Evolutionary conservation across 2,113 vertebrate species (phyloP).

Genomic region (Microtus montanus): DNA sequence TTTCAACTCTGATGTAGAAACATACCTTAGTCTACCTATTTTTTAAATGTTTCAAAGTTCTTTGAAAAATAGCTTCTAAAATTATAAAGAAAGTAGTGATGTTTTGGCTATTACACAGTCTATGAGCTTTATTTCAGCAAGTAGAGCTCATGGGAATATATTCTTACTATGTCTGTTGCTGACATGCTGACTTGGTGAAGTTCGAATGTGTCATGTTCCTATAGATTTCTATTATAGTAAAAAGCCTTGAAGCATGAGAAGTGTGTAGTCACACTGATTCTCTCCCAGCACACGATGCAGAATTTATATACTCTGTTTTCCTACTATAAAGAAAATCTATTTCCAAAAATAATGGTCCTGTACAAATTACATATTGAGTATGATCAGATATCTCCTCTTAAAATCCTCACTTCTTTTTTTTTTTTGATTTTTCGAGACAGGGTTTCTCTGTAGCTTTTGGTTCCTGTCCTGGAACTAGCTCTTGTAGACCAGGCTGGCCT

Average conservation of each 20-base stretch:
- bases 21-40: background rate
- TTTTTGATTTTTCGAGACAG: no score
- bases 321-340: conserved; percentile 69
- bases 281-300: conserved; percentile 46
- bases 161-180: conserved; percentile 31
- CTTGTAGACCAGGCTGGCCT: no score
- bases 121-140: conserved; percentile 39
- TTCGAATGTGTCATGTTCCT: conserved; percentile 59
- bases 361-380: conserved; percentile 66
- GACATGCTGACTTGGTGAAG: conserved; percentile 43
- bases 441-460: no score
- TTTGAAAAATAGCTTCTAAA: conserved; percentile 54
- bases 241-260: conserved; percentile 71
- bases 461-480: no score
- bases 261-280: conserved; percentile 65
- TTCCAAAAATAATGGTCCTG: conserved; percentile 63
- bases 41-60: conserved; percentile 37
- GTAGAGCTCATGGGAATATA: background rate
- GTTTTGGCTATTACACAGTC: background rate
- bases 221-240: conserved; percentile 70
- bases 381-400: conserved; percentile 54
- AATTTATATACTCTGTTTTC: conserved; percentile 68
- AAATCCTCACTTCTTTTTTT: conserved; percentile 60
- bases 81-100: conserved; percentile 30
- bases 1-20: background rate